Evolutionary conservation across 1,140 invertebrate genomes (phyloP), one percentile per base, ranked within the genome.

Genomic region (Brevipalpus yothersi): DNA sequence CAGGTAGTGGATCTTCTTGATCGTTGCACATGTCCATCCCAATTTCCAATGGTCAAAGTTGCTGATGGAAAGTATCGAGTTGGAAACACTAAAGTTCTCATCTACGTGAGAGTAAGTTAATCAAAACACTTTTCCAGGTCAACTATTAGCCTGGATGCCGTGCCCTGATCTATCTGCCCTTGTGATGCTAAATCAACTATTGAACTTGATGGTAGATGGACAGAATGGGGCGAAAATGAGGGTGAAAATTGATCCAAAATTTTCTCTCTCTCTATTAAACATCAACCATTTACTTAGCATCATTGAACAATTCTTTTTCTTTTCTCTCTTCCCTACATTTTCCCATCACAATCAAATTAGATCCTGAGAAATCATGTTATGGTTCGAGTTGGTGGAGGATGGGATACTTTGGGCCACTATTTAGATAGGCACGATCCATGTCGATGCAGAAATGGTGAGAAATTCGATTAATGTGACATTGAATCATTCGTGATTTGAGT

Each of bases 301-400:
- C 31, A 31, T 31, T 31, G 31, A 31, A 31, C 31, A 31, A 31
- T 31, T 31, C 31, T 31, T 31, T 31, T 31, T 31, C 31, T 31
- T 5, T 31, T 31, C 31, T 31, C 5, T 5, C 31, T 31, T 3
- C 31, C 31, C 5, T n/a, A n/a, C n/a, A n/a, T 31, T 5, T 31
- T 31, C 31, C 31, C 31, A 31, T 31, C 31, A 31, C 31, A 31
- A 2, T 3, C 31, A 31, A 17, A 31, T 54, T 10, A 91, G 86
- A 90, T 95, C 67, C 75, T 96, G 21, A 78, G 91, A 39, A 93
- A 86, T 63, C 91, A 95, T 76, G 89, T 95, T 56, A 96, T 96
- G 92, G 90, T 96, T n/a, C 79, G 91, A 62, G 91, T 95, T 12
- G 92, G 92, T 0, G 91, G 91, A 10, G 91, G 90, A 31, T 96